phyloP scores from a whole-genome alignment of 2,113 vertebrate genomes.

The Callocephalon fimbriatum region DNA sequence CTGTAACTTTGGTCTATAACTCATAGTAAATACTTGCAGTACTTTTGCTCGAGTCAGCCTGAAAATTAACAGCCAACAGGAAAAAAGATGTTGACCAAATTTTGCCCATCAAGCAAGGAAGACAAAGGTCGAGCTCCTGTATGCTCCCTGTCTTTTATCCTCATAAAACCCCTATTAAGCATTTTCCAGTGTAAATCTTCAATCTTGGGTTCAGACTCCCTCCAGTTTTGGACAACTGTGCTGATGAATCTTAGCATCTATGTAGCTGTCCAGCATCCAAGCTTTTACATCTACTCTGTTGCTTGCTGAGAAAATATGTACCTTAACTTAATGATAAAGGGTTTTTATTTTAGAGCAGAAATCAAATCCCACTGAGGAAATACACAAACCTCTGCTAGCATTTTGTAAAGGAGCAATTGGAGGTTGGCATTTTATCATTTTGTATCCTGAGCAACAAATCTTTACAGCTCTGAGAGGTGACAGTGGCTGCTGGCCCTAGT shows the following conservation, averaged over 20 bases:
- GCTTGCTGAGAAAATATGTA: not conserved
- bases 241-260: not conserved
- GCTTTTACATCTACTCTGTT: not conserved
- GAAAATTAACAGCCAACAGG: not conserved
- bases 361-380: not conserved
- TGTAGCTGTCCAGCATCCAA: not conserved
- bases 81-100: not conserved
- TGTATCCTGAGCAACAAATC: not conserved
- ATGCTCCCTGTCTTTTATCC: not conserved
- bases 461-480: not conserved
- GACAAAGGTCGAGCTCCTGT: not conserved
- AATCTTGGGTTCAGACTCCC: not conserved
- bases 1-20: not conserved
- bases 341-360: not conserved
- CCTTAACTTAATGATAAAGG: not conserved
- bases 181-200: not conserved
- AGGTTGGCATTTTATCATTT: not conserved
- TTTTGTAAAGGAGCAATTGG: fast-evolving
- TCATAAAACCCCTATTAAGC: not conserved
- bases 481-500: not conserved
- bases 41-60: not conserved
- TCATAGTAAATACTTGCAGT: not conserved
- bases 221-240: not conserved
- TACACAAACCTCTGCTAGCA: not conserved
- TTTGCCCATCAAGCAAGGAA: not conserved